These are phyloP conservation scores for Fregata magnificens DNA, from an alignment of 2,113 vertebrate genomes.

Conservation along the genomic window DNA sequence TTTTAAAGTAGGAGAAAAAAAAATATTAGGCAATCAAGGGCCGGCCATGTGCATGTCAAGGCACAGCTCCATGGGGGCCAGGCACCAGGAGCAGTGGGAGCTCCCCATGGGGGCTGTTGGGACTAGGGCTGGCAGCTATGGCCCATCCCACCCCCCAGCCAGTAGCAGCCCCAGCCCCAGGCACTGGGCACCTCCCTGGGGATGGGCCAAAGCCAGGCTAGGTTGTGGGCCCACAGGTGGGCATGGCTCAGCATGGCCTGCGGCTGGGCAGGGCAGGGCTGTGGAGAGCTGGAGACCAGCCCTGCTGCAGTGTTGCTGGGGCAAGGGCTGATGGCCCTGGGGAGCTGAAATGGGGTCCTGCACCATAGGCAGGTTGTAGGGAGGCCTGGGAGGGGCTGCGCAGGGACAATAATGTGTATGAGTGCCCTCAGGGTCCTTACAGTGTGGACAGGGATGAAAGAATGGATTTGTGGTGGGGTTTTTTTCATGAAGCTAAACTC, in stretches of 20 bases:
- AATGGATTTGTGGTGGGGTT: background rate
- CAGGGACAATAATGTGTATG: background rate
- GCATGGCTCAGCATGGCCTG: background rate
- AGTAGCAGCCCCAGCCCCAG: background rate
- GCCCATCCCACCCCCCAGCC: background rate
- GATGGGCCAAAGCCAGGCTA: background rate
- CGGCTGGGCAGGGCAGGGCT: background rate
- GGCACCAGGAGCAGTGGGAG: background rate
- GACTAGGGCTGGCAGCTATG: background rate
- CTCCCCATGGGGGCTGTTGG: background rate
- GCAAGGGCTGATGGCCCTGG: background rate
- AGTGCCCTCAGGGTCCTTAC: background rate
- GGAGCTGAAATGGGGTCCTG: rapidly evolving
- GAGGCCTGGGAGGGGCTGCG: background rate
- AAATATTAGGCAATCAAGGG: background rate
- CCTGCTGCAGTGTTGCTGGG: background rate
- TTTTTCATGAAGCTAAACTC: background rate
- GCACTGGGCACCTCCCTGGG: background rate
- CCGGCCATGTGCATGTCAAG: background rate
- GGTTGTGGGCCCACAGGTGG: too few species aligned
- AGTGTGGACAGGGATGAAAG: background rate
- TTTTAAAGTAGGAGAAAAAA: background rate
- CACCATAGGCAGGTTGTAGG: background rate
- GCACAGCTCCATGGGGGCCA: background rate
- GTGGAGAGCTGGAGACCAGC: background rate